Evolutionary conservation across 2,888 invertebrate species (phyloP), one percentile per base, ranked within the genome.

Genomic region (Lucinisca nassula): DNA sequence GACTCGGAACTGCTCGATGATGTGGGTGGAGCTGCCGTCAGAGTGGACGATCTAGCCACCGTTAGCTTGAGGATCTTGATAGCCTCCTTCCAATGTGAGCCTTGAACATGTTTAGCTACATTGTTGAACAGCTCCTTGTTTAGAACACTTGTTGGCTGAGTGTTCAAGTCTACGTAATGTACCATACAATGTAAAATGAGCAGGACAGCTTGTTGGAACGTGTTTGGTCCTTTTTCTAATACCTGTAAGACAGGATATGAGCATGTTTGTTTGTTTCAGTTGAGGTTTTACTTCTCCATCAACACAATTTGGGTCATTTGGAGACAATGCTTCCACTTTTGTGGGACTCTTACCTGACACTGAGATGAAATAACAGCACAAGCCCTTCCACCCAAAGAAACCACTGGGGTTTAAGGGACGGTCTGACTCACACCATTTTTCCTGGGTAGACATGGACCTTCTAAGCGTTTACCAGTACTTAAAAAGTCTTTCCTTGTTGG

Each of bases 121-220:
- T 98, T 98, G 72, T 98, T 97, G 84, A 99, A 97, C n/a, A 99
- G 97, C 96, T 99, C 99, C 0, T 98, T 98, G 96, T 99, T 99
- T 91, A 99, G 98, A 0, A 98, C 98, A 37, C 91, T 90, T 93
- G 98, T 98, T 4, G 98, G 98, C 67, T 98, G 98, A 17, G 98
- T 97, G 85, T 98, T 98, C 89, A 99, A 97, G 96, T 99, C 99
- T 82, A 99, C 98, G 96, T 99, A 99, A 96, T 99, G 99, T 84
- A 99, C 97, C 97, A 99, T 98, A 96, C 99, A 99, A 96, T 99
- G 99, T 82, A 99, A 97, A 91, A 99, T 99, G 95, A 99, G 99
- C 75, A 99, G 97, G 79, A 99, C 98, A 0, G 99, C 98, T 88
- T 98, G 97, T 95, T 99, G 99, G 83, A 99, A 97, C 94, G 97